Percentiles rank a stretch among this genome's conserved stretches.
phyloP scores from a whole-genome alignment of 2,888 invertebrate species.

The Drosophila rellima region DNA sequence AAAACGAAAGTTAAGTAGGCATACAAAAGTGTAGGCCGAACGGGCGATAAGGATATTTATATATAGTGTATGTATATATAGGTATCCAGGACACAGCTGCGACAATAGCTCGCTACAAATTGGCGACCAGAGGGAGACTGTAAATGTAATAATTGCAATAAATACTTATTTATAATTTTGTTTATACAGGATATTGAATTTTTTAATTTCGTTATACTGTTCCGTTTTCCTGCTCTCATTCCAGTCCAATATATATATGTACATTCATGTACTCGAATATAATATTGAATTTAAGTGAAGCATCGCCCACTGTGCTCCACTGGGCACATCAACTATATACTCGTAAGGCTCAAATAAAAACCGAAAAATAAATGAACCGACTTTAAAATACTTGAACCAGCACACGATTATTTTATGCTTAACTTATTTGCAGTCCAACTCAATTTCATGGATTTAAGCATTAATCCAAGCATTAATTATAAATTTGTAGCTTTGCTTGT shows the following conservation, averaged over 20 bases:
- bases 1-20: conserved; percentile 67
- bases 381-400: conserved; percentile 12
- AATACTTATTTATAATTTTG: conserved; percentile 76
- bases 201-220: conserved; percentile 69
- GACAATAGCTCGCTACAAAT: conserved; percentile 35
- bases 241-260: conserved; percentile 20
- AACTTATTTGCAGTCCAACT: not conserved
- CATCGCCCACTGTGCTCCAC: not conserved
- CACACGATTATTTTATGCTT: not conserved
- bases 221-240: conserved; percentile 2
- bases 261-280: conserved; percentile 1
- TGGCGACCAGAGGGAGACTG: conserved; percentile 26
- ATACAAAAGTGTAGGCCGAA: conserved; percentile 25
- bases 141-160: conserved; percentile 75
- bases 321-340: not conserved
- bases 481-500: not conserved
- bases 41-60: conserved; percentile 8
- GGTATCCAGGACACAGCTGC: conserved; percentile 58
- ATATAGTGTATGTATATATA: conserved; percentile 3
- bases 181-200: conserved; percentile 79
- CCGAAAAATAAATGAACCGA: not conserved
- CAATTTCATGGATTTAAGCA: not conserved
- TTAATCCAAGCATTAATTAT: not conserved
- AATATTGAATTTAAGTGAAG: conserved; percentile 53
- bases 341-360: not conserved